Percentiles rank a stretch among this genome's conserved stretches.
phyloP scores from a whole-genome alignment of 2,888 invertebrate genomes.

The Ennomos fuscantarius region DNA sequence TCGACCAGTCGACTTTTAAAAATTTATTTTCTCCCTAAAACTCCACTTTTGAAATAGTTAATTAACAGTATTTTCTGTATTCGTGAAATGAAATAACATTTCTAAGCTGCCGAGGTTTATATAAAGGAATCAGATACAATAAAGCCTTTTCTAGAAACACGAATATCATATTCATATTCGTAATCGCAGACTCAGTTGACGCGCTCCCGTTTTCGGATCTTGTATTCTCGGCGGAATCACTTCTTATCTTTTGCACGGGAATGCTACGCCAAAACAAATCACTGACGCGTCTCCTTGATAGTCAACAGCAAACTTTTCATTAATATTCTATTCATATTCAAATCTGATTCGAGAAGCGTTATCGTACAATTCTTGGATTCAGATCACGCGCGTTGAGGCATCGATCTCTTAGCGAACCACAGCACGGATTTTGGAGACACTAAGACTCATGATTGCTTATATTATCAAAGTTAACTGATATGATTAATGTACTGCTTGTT shows the following conservation, averaged over 20 bases:
- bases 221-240: constrained; percentile 15
- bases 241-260: constrained; percentile 24
- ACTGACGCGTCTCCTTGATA: constrained; percentile 51
- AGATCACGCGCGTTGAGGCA: constrained; percentile 62
- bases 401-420: constrained; percentile 59
- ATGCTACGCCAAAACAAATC: constrained; percentile 52
- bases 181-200: constrained; percentile 9
- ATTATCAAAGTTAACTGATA: constrained; percentile 63
- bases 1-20: constrained; percentile 61
- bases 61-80: constrained; percentile 42
- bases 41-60: constrained; percentile 45
- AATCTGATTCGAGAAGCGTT: constrained; percentile 76
- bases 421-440: constrained; percentile 62
- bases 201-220: constrained; percentile 6
- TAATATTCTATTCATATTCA: constrained; percentile 82
- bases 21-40: constrained; percentile 54
- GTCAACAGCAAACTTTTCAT: constrained; percentile 73
- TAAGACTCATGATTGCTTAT: constrained; percentile 71
- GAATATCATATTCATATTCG: constrained; percentile 7
- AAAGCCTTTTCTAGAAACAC: constrained; percentile 4
- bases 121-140: constrained; percentile 18
- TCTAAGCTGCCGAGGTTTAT: constrained; percentile 25
- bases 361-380: constrained; percentile 65
- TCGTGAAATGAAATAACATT: constrained; percentile 25
- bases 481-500: constrained; percentile 41